Evolutionary conservation across 2,113 vertebrate genomes (phyloP).

Genomic region (Rhagologus leucostigma): DNA sequence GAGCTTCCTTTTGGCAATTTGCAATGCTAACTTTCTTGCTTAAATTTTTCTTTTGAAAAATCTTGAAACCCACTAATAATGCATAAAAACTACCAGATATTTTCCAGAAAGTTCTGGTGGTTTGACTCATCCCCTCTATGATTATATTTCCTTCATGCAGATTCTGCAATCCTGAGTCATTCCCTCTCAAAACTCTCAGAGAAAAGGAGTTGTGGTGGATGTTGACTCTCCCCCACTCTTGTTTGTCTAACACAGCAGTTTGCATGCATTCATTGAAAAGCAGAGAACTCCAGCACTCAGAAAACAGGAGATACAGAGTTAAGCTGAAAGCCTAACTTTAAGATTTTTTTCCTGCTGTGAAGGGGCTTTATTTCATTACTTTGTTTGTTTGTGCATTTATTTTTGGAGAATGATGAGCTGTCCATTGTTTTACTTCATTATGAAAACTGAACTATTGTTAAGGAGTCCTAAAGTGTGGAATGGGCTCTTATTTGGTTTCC

Average conservation of each 20-base stretch:
- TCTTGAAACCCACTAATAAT: not conserved
- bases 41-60: not conserved
- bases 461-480: not conserved
- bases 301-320: conserved; percentile 7
- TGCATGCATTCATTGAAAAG: not conserved
- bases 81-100: not conserved
- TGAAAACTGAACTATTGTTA: not conserved
- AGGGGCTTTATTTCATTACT: conserved; percentile 28
- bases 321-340: not conserved
- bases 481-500: conserved; percentile 1
- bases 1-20: not conserved
- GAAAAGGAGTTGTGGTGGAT: not conserved
- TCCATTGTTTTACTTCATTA: conserved; percentile 44
- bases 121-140: not conserved
- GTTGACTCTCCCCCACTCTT: not conserved
- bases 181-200: not conserved
- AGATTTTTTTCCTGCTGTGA: conserved; percentile 21
- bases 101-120: not conserved
- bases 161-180: not conserved
- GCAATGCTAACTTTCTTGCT: not conserved
- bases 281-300: not conserved
- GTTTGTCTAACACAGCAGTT: not conserved
- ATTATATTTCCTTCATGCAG: not conserved
- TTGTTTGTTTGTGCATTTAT: conserved; percentile 44
- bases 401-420: conserved; percentile 43